A percentile compares a stretch with the other conserved stretches of the same genome.
Evolutionary conservation across 2,888 invertebrate species (phyloP).

Genomic region (Acronicta psi): DNA sequence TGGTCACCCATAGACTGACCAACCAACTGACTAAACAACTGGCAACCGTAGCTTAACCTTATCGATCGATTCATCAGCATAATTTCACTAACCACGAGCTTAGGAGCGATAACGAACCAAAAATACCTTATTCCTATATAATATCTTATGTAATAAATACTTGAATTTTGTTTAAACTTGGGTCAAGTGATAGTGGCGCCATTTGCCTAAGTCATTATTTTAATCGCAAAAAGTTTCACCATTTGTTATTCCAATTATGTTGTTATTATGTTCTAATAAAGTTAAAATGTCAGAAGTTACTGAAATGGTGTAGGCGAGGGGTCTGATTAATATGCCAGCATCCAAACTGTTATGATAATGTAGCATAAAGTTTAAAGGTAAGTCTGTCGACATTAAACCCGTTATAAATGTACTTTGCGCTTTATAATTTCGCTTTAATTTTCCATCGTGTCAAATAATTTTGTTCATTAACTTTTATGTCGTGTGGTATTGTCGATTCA

Average conservation of each 20-base stretch:
- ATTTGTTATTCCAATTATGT: slow-evolving; percentile 13
- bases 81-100: too few species aligned
- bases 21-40: too few species aligned
- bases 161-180: not conserved
- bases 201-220: slow-evolving; percentile 2
- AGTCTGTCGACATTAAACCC: slow-evolving; percentile 20
- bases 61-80: too few species aligned
- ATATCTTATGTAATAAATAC: not conserved
- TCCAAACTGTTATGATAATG: slow-evolving; percentile 33
- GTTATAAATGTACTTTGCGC: not conserved
- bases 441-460: not conserved
- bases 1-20: too few species aligned
- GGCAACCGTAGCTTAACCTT: too few species aligned
- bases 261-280: slow-evolving; percentile 22
- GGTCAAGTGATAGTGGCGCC: not conserved
- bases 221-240: slow-evolving; percentile 8
- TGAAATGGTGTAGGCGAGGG: slow-evolving; percentile 17
- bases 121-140: too few species aligned
- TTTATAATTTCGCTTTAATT: not conserved
- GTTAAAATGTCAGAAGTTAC: slow-evolving; percentile 35
- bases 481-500: not conserved
- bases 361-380: slow-evolving; percentile 27
- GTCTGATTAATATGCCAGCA: slow-evolving; percentile 43
- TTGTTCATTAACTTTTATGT: not conserved
- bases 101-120: too few species aligned